Evolutionary conservation across 2,888 invertebrate genomes (phyloP), one percentile per base, ranked within the genome.

Genomic region (Phorcus lineatus): DNA sequence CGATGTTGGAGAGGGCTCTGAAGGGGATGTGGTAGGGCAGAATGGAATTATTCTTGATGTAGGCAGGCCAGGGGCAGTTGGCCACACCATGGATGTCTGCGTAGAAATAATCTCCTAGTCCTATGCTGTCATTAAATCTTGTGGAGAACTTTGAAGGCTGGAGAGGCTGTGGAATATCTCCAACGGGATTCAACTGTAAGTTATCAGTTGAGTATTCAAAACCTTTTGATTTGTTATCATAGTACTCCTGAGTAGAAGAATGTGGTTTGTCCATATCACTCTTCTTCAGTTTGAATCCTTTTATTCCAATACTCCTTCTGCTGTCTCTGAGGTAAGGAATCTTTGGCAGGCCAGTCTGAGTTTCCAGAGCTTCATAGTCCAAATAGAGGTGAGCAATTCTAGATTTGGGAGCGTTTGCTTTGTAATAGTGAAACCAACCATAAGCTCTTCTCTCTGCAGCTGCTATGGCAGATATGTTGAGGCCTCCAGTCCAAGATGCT

Each of bases 11-110:
- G 17, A 84, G 79, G 0, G 84, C 80, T 19, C 83, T 80, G 47
- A 82, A 84, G 17, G 84, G 83, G 31, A 83, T 84, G 36, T 83
- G 79, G 53, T 78, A 84, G n/a, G 81, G 80, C 17, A 79, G 17
- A n/a, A 82, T 82, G 40, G 57, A 13, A 13, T 47, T 67, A n/a
- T 79, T 57, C 22, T 75, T 79, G 6, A 83, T 55, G 36, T 84
- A 84, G n/a, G 24, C 22, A 2, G 84, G 83, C 70, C 70, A 82
- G 19, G 66, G 62, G 47, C 84, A 84, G n/a, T 36, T 28, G 13
- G 6, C 13, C 16, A 78, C 52, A 40, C 75, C 70, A 52, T 84
- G 84, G 31, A 81, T 74, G 57, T 84, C 84, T 40, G 83, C 80
- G 31, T 54, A 77, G 11, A 57, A 22, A 36, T 84, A 84, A 57